These are phyloP conservation scores for Premnoplex brunnescens DNA, from an alignment of 2,797 vertebrate species.

Conservation along the genomic window DNA sequence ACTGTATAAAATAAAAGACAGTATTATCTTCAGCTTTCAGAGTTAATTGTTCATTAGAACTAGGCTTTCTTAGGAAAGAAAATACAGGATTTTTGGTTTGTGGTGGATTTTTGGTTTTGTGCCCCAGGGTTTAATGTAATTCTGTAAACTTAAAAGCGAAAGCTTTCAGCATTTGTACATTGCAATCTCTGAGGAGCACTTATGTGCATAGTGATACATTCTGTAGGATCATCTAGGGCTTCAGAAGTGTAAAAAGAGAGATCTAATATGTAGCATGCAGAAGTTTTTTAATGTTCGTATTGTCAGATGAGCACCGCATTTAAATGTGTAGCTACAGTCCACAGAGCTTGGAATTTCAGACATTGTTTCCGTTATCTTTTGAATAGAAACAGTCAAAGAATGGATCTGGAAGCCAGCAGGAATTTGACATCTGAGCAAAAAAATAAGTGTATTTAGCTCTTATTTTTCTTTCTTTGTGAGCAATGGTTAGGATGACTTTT, in stretches of 20 bases:
- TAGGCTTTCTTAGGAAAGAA: background rate
- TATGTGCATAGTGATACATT: background rate
- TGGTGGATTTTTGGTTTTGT: background rate
- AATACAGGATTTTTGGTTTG: background rate
- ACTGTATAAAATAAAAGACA: background rate
- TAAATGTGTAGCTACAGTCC: slow-evolving; percentile 20
- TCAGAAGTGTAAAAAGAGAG: background rate
- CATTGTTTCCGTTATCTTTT: slow-evolving; percentile 60
- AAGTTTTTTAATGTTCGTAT: background rate
- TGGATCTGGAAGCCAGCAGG: slow-evolving; percentile 41
- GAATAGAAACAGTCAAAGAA: slow-evolving; percentile 52
- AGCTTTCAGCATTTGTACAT: background rate
- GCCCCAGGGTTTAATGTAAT: background rate
- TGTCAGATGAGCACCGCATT: background rate
- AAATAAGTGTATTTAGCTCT: slow-evolving; percentile 18
- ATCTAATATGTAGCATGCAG: background rate
- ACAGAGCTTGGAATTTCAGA: slow-evolving; percentile 33
- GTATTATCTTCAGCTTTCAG: background rate
- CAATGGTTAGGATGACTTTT: background rate
- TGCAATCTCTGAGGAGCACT: background rate
- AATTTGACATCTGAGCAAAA: slow-evolving; percentile 62
- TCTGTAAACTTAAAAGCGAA: background rate
- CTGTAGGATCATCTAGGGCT: background rate
- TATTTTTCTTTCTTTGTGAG: background rate
- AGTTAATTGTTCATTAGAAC: background rate